A percentile compares a stretch with the other conserved stretches of the same genome.
These are phyloP conservation scores for Acomys russatus DNA, from an alignment of 2,797 vertebrate species.

Conservation along the genomic window DNA sequence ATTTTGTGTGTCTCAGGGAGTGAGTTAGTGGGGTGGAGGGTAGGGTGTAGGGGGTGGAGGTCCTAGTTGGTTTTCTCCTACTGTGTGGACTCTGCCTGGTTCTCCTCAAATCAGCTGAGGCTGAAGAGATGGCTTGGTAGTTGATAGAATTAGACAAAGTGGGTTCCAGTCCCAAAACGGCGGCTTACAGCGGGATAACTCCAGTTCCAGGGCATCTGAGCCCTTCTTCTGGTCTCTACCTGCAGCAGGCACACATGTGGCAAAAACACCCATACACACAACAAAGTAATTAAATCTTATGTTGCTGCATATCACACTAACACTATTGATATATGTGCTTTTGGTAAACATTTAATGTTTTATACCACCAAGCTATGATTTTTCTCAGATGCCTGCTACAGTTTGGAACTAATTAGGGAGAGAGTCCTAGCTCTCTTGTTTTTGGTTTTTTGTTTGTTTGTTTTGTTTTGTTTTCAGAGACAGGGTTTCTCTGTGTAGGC, in stretches of 20 bases:
- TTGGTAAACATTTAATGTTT: slow-evolving; percentile 35
- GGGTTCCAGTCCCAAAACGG: neutral
- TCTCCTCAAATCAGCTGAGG: neutral
- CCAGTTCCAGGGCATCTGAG: neutral
- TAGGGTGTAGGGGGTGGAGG: neutral
- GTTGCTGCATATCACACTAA: neutral
- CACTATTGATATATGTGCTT: neutral
- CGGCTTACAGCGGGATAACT: too few species aligned
- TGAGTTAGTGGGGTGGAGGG: neutral
- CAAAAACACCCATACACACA: neutral
- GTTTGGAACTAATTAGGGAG: slow-evolving; percentile 7
- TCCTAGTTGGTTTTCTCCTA: neutral
- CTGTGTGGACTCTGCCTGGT: neutral
- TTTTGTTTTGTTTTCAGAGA: too few species aligned
- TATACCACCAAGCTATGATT: neutral
- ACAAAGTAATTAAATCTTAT: neutral
- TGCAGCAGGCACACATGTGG: neutral
- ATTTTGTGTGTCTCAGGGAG: neutral
- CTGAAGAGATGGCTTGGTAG: neutral
- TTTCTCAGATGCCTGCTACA: neutral
- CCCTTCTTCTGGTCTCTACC: neutral
- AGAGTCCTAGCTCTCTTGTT: too few species aligned
- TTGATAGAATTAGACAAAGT: too few species aligned
- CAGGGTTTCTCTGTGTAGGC: too few species aligned
- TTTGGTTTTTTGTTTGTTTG: too few species aligned